Evolutionary conservation across 2,797 vertebrate species (phyloP).

Genomic region (Taenioides sp.): DNA sequence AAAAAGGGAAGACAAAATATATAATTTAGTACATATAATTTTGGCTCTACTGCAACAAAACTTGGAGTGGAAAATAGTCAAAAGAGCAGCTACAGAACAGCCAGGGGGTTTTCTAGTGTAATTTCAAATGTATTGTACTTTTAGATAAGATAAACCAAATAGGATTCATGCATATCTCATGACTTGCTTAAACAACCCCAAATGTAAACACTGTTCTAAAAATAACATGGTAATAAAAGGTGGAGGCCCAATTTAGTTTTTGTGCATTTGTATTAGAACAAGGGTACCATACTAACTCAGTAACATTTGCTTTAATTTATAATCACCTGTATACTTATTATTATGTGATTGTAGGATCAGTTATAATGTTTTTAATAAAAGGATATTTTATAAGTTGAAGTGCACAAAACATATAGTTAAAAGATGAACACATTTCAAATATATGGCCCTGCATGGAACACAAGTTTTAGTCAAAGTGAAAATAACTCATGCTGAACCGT

Average conservation of each 20-base stretch:
- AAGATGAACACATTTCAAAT: constrained; percentile 17
- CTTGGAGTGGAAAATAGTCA: background rate
- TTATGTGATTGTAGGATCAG: background rate
- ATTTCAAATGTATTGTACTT: background rate
- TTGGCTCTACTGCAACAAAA: background rate
- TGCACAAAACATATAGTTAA: background rate
- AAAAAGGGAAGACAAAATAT: background rate
- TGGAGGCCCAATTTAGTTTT: background rate
- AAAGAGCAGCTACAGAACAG: background rate
- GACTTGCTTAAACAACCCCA: background rate
- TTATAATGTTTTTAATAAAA: constrained; percentile 2
- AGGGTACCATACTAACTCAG: background rate
- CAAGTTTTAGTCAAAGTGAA: constrained; percentile 10
- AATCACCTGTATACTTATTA: background rate
- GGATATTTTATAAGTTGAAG: constrained; percentile 3
- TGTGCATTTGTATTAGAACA: background rate
- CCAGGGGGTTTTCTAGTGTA: background rate
- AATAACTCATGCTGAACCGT: constrained; percentile 21
- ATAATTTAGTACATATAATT: background rate
- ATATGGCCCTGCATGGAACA: constrained; percentile 15
- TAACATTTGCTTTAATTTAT: background rate
- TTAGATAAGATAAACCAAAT: background rate
- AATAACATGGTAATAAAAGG: background rate
- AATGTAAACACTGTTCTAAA: background rate
- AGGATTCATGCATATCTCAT: background rate